Conservation (phyloP, 1,140 invertebrate species). For the Himalopsyche phryganea region DNA sequence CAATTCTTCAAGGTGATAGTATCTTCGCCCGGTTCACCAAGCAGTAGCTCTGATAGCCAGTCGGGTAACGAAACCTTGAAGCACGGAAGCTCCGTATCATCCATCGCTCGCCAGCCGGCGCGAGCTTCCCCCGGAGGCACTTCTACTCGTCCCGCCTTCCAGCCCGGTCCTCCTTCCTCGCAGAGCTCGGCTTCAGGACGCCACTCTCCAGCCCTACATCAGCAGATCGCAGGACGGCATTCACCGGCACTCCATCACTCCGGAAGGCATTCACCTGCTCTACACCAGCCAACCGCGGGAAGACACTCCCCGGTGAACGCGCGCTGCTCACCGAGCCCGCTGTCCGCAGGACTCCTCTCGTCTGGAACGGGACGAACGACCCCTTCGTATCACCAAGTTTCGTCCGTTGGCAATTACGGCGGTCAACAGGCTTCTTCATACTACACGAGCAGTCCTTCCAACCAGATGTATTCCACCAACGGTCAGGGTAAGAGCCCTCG, state of each 20-base stretch:
- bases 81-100: constrained; percentile 53
- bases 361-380: constrained; percentile 31
- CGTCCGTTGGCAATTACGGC: background rate
- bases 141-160: constrained; percentile 40
- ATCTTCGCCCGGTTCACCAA: constrained; percentile 71
- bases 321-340: constrained; percentile 32
- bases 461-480: constrained; percentile 36
- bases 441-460: constrained; percentile 37
- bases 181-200: constrained; percentile 32
- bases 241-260: constrained; percentile 11
- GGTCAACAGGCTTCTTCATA: constrained; percentile 33
- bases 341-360: constrained; percentile 35
- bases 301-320: constrained; percentile 26
- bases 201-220: constrained; percentile 30
- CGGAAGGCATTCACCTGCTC: constrained; percentile 13
- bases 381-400: constrained; percentile 17
- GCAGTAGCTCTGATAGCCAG: constrained; percentile 62
- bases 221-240: constrained; percentile 16
- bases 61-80: constrained; percentile 65
- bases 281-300: constrained; percentile 36
- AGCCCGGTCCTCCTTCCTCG: constrained; percentile 15
- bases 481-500: constrained; percentile 38
- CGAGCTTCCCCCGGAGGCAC: constrained; percentile 36
- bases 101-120: constrained; percentile 47
- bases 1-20: constrained; percentile 67